Conservation (phyloP, 2,113 vertebrate genomes). For the sheep (Ovis aries) region ARS-UI_Ramb_v3.0 NC_056061.1:49471501-49472000, state of each 20-base stretch:
- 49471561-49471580: too few relatives aligned
- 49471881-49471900: neutral
- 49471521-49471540: too few relatives aligned
- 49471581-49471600: too few relatives aligned
- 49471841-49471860: neutral
- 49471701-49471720: too few relatives aligned
- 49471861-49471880: neutral
- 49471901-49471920: neutral
- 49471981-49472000: neutral
- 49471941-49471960: neutral
- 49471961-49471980: neutral
- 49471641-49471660: too few relatives aligned
- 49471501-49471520: too few relatives aligned
- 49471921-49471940: neutral
- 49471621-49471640: too few relatives aligned
- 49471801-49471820: neutral
- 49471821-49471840: neutral
- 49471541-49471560: too few relatives aligned
- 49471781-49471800: neutral
- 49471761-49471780: neutral
- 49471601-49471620: too few relatives aligned
- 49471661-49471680: too few relatives aligned
- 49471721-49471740: neutral
- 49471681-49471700: rapidly evolving
- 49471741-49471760: neutral